Percentiles rank a stretch among this genome's conserved stretches.
Evolutionary conservation across 1,140 invertebrate species (phyloP).

Genomic region (Hypothenemus hampei): DNA sequence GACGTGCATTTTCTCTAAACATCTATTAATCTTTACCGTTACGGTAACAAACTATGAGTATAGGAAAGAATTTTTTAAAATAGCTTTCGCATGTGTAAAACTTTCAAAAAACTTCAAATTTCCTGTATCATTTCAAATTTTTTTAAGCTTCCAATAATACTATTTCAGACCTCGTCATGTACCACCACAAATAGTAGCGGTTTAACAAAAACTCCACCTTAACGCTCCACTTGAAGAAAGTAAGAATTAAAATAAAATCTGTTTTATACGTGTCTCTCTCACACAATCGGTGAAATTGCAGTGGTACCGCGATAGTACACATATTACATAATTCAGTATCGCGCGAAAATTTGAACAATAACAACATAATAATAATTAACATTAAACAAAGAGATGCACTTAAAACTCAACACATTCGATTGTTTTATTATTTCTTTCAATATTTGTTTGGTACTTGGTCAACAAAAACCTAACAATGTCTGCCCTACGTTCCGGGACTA

Average conservation of each 20-base stretch:
- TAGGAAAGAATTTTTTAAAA: too few species aligned
- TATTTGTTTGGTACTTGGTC: neutral
- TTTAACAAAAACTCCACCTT: too few species aligned
- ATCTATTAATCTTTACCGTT: too few species aligned
- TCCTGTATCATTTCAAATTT: too few species aligned
- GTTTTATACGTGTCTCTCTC: conserved; percentile 15
- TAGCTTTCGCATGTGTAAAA: too few species aligned
- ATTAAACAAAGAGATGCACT: neutral
- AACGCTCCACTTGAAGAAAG: conserved; percentile 3
- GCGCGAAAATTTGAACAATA: neutral
- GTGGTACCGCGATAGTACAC: neutral
- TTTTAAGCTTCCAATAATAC: too few species aligned
- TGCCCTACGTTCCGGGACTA: conserved; percentile 42
- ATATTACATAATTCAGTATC: conserved; percentile 7
- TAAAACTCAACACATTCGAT: neutral
- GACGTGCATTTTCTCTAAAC: too few species aligned
- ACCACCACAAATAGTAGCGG: too few species aligned
- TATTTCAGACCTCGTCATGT: too few species aligned
- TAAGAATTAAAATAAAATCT: conserved; percentile 18
- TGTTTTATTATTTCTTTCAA: neutral
- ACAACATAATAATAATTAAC: neutral
- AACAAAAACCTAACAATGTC: conserved; percentile 38
- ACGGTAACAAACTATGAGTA: too few species aligned
- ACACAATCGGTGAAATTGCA: conserved; percentile 15
- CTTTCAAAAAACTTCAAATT: too few species aligned